Evolutionary conservation across 1,140 invertebrate species (phyloP), one percentile per base, ranked within the genome.

Genomic region (Trigoniulus corallinus): DNA sequence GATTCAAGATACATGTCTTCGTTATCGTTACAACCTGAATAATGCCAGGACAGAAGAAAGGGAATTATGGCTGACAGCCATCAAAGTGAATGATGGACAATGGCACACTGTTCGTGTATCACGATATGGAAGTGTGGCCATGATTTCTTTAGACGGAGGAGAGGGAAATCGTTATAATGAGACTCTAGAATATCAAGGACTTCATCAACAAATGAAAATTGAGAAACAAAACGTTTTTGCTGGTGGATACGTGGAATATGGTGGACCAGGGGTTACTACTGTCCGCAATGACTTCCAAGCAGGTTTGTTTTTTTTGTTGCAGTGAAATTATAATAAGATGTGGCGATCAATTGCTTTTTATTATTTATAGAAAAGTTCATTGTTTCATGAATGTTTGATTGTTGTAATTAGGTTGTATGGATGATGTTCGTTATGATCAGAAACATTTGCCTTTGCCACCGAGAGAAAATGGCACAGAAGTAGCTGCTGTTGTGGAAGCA

Each of bases 261-360:
- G 88, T 21, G 88, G 88, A 23, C 59, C 60, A 42, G 53, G 59
- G 41, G 26, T 57, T 0, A 91, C 89, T 64, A 87, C 92, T 69
- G 88, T 94, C 3, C 91, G 91, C 62, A 82, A 86, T n/a, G 89
- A 94, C 65, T 93, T 87, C 66, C 85, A 92, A 60, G 88, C 92
- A 74, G 82, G 83, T 85, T 4, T 7, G 42, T 18, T 21, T 12
- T 7, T 12, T 44, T 44, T 44, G 4, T 44, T 44, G 12, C 25
- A 37, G n/a, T 12, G 7, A n/a, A 4, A 3, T 25, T 15, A 18
- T 50, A 44, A 44, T 21, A 4, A 10, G 4, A 18, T 44, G 18
- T 21, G 7, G 18, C 18, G 18, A 20, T 44, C 42, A 20, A 7
- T 29, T 15, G 48, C 22, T 39, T 44, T 54, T 7, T n/a, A n/a